A percentile compares a stretch with the other conserved stretches of the same genome.
phyloP scores from a whole-genome alignment of 92 coral and sea anemone genomes.

The Palythoa caribaeorum region DNA sequence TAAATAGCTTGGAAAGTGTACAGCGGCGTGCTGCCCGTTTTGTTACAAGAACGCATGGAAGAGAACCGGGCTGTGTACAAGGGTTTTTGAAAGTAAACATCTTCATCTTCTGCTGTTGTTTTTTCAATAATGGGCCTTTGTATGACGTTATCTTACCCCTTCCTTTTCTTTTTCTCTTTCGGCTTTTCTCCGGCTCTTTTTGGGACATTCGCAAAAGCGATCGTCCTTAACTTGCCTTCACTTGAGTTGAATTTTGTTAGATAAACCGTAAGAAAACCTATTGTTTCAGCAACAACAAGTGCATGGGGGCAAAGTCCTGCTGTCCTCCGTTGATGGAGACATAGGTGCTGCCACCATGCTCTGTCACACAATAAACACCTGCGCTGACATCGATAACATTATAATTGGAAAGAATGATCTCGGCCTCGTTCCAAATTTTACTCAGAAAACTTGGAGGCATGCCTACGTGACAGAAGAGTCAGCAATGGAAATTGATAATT shows the following conservation, averaged over 20 bases:
- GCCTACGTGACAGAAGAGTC: conserved; percentile 9
- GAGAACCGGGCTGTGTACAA: no score
- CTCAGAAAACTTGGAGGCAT: conserved; percentile 34
- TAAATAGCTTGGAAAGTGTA: no score
- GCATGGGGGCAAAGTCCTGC: neutral
- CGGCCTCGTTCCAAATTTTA: conserved; percentile 69
- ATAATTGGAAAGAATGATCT: conserved; percentile 58
- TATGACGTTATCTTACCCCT: no score
- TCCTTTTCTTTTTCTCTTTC: no score
- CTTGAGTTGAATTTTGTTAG: no score
- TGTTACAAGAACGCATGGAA: no score
- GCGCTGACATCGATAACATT: conserved; percentile 50
- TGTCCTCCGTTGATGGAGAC: conserved; percentile 46
- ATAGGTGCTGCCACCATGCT: conserved; percentile 50
- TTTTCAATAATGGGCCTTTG: conserved; percentile 32
- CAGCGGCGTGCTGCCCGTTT: no score
- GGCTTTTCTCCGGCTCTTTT: no score
- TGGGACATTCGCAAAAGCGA: no score
- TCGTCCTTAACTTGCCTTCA: no score
- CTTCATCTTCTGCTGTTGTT: conserved; percentile 25
- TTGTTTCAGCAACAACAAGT: no score
- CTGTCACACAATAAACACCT: conserved; percentile 62
- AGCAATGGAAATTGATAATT: conserved; percentile 51
- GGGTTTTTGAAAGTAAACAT: conserved; percentile 55
- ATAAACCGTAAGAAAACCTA: no score